phyloP scores from a whole-genome alignment of 1,140 invertebrate species.

The Pemphigus obesinymphae region DNA sequence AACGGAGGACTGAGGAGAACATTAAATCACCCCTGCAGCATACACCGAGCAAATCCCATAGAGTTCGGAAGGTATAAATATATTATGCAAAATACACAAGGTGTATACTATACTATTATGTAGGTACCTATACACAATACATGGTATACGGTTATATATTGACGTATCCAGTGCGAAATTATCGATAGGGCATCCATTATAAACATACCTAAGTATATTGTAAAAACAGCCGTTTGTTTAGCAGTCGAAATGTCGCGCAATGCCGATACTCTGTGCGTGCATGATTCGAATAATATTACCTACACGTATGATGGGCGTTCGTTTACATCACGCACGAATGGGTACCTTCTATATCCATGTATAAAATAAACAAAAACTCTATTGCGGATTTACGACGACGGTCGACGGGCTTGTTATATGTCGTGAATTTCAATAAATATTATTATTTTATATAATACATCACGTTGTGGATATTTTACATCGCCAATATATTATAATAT shows the following conservation, averaged over 20 bases:
- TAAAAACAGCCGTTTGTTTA: background rate
- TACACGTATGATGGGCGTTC: no score
- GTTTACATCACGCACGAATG: conserved; percentile 12
- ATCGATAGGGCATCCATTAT: background rate
- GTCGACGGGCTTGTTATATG: no score
- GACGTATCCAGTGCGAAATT: background rate
- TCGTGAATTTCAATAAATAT: background rate
- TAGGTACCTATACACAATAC: background rate
- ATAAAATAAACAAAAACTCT: background rate
- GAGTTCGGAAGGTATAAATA: background rate
- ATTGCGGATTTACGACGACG: background rate
- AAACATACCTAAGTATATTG: background rate
- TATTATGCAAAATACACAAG: background rate
- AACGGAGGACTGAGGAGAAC: background rate
- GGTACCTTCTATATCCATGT: background rate
- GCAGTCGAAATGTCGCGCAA: background rate
- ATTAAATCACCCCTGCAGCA: conserved; percentile 39
- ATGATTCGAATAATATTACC: conserved; percentile 10
- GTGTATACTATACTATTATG: no score
- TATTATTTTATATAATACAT: no score
- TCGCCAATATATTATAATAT: background rate
- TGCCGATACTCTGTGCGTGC: background rate
- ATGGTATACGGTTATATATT: background rate
- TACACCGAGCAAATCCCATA: background rate
- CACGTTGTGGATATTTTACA: no score